Evolutionary conservation across 2,888 invertebrate genomes (phyloP).

Genomic region (Crepidodera aurea): DNA sequence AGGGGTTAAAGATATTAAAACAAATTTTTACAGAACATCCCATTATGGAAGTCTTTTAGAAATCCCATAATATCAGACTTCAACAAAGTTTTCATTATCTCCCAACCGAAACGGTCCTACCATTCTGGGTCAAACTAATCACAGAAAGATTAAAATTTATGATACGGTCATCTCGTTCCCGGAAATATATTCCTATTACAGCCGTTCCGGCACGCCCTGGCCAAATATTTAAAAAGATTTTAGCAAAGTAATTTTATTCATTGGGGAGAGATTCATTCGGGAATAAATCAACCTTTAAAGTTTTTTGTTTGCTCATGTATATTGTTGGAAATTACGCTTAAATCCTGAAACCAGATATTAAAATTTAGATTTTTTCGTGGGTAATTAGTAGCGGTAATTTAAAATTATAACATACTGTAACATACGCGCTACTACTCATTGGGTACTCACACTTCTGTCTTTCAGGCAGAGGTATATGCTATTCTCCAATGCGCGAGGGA

Average conservation of each 20-base stretch:
- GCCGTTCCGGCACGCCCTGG: constrained; percentile 12
- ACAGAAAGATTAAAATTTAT: constrained; percentile 20
- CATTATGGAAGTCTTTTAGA: no score
- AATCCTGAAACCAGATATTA: background rate
- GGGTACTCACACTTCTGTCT: no score
- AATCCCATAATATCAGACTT: no score
- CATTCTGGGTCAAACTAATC: constrained; percentile 12
- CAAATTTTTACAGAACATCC: no score
- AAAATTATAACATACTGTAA: no score
- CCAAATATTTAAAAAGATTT: constrained; percentile 24
- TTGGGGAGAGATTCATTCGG: constrained; percentile 8
- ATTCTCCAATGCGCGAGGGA: no score
- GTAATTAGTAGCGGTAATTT: no score
- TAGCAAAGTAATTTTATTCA: constrained; percentile 23
- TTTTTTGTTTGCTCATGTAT: background rate
- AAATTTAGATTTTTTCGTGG: background rate
- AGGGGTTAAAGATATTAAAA: no score
- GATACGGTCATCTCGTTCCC: constrained; percentile 20
- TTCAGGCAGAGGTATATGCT: no score
- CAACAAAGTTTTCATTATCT: constrained; percentile 4
- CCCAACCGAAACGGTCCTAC: background rate
- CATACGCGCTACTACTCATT: no score
- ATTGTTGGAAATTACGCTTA: background rate
- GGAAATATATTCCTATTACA: constrained; percentile 14
- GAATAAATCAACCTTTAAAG: constrained; percentile 6